Conservation (phyloP, 2,888 invertebrate genomes). For the Drosophila ochracea region DNA sequence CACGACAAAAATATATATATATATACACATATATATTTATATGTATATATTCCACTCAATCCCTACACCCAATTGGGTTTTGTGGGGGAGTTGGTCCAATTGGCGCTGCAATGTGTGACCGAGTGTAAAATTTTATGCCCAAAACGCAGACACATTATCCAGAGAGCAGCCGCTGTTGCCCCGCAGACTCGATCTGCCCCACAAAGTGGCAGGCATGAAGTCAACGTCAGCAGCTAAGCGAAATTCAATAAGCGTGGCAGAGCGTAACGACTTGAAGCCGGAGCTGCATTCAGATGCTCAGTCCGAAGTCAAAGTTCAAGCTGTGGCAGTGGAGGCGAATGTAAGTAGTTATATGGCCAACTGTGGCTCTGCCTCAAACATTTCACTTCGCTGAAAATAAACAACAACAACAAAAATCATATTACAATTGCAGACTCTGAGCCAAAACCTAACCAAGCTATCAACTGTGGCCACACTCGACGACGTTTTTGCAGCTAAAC, state of each 20-base stretch:
- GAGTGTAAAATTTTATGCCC: conserved; percentile 66
- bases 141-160: conserved; percentile 71
- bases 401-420: conserved; percentile 25
- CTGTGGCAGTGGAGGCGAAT: conserved; percentile 29
- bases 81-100: neutral
- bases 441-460: conserved; percentile 43
- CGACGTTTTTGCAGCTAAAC: conserved; percentile 66
- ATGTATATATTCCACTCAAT: neutral
- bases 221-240: conserved; percentile 56
- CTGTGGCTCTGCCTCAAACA: neutral
- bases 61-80: neutral
- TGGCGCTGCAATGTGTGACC: conserved; percentile 25
- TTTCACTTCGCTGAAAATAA: conserved; percentile 1
- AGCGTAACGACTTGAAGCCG: conserved; percentile 55
- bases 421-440: conserved; percentile 60
- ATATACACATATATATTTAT: neutral
- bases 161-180: conserved; percentile 70
- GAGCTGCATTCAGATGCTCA: conserved; percentile 26
- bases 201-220: conserved; percentile 25
- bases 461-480: conserved; percentile 63
- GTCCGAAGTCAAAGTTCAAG: conserved; percentile 40
- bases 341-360: conserved; percentile 40
- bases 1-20: neutral
- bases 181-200: conserved; percentile 67
- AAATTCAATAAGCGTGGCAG: conserved; percentile 72